Evolutionary conservation across 2,797 vertebrate species (phyloP), one percentile per base, ranked within the genome.

Genomic region (Avahi laniger): DNA sequence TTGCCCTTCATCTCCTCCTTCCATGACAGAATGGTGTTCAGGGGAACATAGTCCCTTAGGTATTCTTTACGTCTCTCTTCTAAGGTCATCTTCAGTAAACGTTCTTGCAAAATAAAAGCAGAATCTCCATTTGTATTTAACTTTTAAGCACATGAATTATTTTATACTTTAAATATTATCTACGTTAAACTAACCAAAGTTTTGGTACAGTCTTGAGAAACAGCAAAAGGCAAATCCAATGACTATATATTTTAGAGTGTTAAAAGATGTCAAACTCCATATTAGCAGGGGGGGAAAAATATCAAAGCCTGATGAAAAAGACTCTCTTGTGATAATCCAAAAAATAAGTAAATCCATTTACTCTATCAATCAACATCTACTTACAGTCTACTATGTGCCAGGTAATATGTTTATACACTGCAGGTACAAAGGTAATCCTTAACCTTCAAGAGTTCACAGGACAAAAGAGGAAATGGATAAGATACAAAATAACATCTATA

Each of bases 61-160:
- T 99, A 99, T 97, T 99, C 99, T 98, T 99, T 99, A 97, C 99
- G 99, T 94, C 99, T 99, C 87, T 99, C 99, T 76, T 99, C 99
- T 97, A 98, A 97, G 80, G 99, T 99, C 98, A 99, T 99, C 98
- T 98, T 98, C 97, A 99, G 98, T 96, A 99, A 98, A 97, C 99
- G 99, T 89, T 99, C 99, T 99, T 98, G 97, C 15, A 91, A 93
- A 89, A 95, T 89, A 97, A 96, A 95, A 96, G 91, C 96, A 91
- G 95, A 92, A 93, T 94, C 90, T 88, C 90, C 87, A 98, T 97
- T 97, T 98, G 97, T 95, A 97, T 96, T 96, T 97, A 97, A 94
- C 70, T 96, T 96, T 92, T 82, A 96, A 94, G 35, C 63, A 96
- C 76, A 52, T 35, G 11, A 85, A 93, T 96, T 95, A 93, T 30